Percentiles rank a stretch among this genome's conserved stretches.
Conservation (phyloP, 1,140 invertebrate species). For the Leptinotarsa defecta region DNA sequence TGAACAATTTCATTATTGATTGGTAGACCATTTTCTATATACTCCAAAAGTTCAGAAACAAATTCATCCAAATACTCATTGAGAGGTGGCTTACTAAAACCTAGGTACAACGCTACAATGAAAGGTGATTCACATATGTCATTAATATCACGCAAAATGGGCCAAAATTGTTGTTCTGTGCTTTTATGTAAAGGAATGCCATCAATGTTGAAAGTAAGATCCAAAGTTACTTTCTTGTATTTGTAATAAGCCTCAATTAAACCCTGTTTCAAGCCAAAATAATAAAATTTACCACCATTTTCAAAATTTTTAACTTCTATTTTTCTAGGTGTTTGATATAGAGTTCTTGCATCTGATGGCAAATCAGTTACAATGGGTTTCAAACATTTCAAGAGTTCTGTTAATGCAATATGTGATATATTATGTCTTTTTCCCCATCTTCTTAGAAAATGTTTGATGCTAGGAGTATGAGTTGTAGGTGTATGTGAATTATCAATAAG, state of each 20-base stretch:
- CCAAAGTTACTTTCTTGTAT: background rate
- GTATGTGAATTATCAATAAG: background rate
- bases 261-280: conserved; percentile 32
- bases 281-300: conserved; percentile 26
- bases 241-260: conserved; percentile 15
- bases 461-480: background rate
- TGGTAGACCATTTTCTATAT: conserved; percentile 25
- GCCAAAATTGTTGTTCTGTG: conserved; percentile 31
- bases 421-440: conserved; percentile 7
- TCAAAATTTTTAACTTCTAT: conserved; percentile 16
- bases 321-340: conserved; percentile 31
- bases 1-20: conserved; percentile 21
- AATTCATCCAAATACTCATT: conserved; percentile 34
- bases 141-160: conserved; percentile 29
- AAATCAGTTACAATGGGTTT: background rate
- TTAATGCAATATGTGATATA: conserved; percentile 5
- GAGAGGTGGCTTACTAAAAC: conserved; percentile 32
- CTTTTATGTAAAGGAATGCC: conserved; percentile 32
- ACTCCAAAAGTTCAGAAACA: conserved; percentile 26
- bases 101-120: conserved; percentile 32
- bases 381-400: conserved; percentile 11
- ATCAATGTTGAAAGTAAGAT: conserved; percentile 34
- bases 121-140: conserved; percentile 24
- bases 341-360: conserved; percentile 23
- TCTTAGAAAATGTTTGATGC: background rate